phyloP scores from a whole-genome alignment of 2,113 vertebrate genomes.

The Entelurus aequoreus region DNA sequence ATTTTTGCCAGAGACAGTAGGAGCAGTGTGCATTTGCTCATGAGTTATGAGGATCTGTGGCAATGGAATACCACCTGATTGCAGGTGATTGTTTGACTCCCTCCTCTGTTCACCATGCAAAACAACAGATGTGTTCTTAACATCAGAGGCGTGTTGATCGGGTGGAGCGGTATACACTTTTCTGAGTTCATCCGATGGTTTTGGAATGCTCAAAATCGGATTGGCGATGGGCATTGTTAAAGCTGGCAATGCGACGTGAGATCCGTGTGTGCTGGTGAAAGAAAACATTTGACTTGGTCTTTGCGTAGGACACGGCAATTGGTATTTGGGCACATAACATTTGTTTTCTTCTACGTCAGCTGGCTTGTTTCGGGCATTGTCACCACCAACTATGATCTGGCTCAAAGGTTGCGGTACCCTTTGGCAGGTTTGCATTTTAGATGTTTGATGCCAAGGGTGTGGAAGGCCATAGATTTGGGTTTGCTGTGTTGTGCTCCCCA shows the following conservation, averaged over 20 bases:
- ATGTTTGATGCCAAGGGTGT: constrained; percentile 72
- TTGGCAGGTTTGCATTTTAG: constrained; percentile 67
- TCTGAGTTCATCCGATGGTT: constrained; percentile 66
- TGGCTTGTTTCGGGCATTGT: constrained; percentile 54
- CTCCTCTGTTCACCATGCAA: constrained; percentile 72
- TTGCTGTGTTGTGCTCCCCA: constrained; percentile 70
- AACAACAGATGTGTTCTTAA: constrained; percentile 67
- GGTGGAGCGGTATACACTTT: constrained; percentile 66
- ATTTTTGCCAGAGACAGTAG: constrained; percentile 65
- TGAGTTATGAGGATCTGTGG: constrained; percentile 93
- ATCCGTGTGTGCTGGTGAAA: constrained; percentile 64
- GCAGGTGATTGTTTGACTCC: constrained; percentile 69
- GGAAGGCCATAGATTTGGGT: constrained; percentile 69
- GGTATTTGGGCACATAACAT: constrained; percentile 88
- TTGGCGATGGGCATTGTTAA: constrained; percentile 68
- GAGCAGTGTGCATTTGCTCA: constrained; percentile 75
- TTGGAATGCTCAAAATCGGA: constrained; percentile 56
- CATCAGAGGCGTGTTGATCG: constrained; percentile 57
- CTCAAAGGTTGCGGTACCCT: constrained; percentile 44
- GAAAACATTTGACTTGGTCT: constrained; percentile 73
- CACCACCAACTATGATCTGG: constrained; percentile 61
- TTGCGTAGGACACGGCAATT: constrained; percentile 77
- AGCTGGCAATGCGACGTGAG: constrained; percentile 67
- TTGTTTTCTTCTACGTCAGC: constrained; percentile 55
- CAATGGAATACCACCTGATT: constrained; percentile 70